phyloP scores from a whole-genome alignment of 2,113 vertebrate species.

The Lasiurus borealis region DNA sequence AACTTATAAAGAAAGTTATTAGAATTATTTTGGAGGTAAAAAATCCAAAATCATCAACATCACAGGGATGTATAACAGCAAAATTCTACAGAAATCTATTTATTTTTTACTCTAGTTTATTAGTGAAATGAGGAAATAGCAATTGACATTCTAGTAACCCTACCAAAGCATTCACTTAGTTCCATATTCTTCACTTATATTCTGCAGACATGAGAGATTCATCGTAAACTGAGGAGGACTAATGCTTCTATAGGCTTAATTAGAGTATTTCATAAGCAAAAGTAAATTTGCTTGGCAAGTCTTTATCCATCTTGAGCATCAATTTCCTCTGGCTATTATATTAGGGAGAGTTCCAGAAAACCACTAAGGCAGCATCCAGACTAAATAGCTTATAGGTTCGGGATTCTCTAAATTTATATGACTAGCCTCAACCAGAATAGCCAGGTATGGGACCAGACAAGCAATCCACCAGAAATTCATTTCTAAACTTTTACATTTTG shows the following conservation, averaged over 20 bases:
- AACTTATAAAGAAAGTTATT: slow-evolving; percentile 41
- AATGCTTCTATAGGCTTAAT: slow-evolving; percentile 33
- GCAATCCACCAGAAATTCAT: slow-evolving; percentile 25
- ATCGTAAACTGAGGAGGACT: slow-evolving; percentile 10
- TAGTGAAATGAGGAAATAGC: slow-evolving; percentile 33
- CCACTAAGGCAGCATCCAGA: neutral
- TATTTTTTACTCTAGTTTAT: slow-evolving; percentile 36
- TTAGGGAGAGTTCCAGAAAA: neutral
- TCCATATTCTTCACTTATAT: slow-evolving; percentile 57
- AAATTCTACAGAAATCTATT: slow-evolving; percentile 23
- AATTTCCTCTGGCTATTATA: neutral
- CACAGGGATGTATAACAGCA: neutral
- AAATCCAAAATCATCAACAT: slow-evolving; percentile 61
- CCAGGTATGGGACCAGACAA: neutral
- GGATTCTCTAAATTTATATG: slow-evolving; percentile 31
- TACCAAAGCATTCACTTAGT: slow-evolving; percentile 53
- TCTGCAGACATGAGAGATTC: neutral
- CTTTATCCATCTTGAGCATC: neutral
- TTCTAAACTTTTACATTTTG: neutral
- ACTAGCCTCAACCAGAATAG: neutral
- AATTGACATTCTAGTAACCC: slow-evolving; percentile 17
- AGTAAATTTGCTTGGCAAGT: slow-evolving; percentile 47
- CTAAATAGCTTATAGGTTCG: neutral
- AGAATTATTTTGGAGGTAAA: slow-evolving; percentile 31
- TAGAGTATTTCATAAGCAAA: slow-evolving; percentile 61